phyloP scores from a whole-genome alignment of 2,888 invertebrate genomes.

The Pelosia muscerda region DNA sequence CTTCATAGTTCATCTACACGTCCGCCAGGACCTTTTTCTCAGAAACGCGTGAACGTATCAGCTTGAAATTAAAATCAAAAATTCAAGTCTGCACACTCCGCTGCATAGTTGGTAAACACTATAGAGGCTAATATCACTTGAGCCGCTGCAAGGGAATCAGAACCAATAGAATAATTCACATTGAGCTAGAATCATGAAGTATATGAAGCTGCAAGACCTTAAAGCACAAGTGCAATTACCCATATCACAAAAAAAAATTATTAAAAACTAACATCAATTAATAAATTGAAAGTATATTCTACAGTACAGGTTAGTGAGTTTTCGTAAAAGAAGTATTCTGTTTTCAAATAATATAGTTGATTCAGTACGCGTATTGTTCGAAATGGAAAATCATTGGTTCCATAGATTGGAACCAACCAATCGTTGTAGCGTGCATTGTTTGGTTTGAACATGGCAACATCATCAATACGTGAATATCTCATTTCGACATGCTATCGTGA shows the following conservation, averaged over 20 bases:
- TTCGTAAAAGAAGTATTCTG: neutral
- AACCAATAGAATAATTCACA: neutral
- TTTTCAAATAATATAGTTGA: conserved; percentile 25
- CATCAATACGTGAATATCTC: conserved; percentile 82
- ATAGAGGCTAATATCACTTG: too few relatives aligned
- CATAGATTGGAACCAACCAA: conserved; percentile 74
- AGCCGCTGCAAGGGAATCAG: neutral
- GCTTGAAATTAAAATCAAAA: too few relatives aligned
- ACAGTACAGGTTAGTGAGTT: neutral
- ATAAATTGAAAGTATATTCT: neutral
- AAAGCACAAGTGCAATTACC: neutral
- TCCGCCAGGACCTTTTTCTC: too few relatives aligned
- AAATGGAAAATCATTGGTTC: conserved; percentile 62
- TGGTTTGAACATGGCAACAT: conserved; percentile 76
- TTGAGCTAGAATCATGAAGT: neutral
- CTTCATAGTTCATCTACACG: too few relatives aligned
- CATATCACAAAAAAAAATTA: neutral
- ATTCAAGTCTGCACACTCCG: too few relatives aligned
- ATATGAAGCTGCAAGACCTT: neutral
- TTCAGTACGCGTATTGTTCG: conserved; percentile 44
- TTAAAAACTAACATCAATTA: neutral
- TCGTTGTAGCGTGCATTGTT: conserved; percentile 72
- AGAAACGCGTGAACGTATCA: too few relatives aligned
- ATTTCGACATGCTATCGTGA: conserved; percentile 69
- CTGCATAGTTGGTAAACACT: too few relatives aligned